A percentile compares a stretch with the other conserved stretches of the same genome.
Evolutionary conservation across 2,113 vertebrate genomes (phyloP).

Genomic region (Fukomys damarensis): DNA sequence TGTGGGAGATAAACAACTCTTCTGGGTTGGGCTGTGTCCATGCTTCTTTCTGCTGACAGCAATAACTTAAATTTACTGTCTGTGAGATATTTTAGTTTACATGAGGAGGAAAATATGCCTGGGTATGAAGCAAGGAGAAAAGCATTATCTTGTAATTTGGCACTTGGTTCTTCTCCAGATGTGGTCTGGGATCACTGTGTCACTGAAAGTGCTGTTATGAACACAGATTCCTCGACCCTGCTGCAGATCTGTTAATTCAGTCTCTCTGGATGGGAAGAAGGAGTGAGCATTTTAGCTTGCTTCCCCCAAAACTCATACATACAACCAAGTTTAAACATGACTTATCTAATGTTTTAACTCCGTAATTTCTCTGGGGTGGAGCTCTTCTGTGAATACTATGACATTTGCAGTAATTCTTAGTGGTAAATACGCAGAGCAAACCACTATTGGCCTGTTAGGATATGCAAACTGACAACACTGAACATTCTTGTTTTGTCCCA

Average conservation of each 20-base stretch:
- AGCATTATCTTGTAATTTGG: conserved; percentile 21
- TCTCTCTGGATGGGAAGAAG: neutral
- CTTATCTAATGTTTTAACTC: conserved; percentile 22
- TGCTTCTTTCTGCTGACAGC: conserved; percentile 43
- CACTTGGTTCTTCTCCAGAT: conserved; percentile 25
- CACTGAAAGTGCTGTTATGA: neutral
- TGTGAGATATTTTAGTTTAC: conserved; percentile 54
- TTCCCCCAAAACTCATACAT: conserved; percentile 25
- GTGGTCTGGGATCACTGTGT: neutral
- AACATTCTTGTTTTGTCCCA: conserved; percentile 53
- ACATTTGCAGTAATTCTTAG: neutral
- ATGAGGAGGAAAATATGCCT: conserved; percentile 40
- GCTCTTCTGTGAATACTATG: conserved; percentile 11
- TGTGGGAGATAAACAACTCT: neutral
- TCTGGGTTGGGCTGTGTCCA: conserved; percentile 40
- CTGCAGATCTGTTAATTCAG: neutral
- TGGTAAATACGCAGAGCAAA: conserved; percentile 54
- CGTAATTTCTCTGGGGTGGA: conserved; percentile 1
- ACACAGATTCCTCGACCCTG: neutral
- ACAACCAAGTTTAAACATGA: conserved; percentile 41
- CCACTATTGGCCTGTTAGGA: conserved; percentile 45
- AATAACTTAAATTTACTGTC: conserved; percentile 51
- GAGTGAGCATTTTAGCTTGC: neutral
- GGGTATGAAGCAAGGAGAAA: neutral
- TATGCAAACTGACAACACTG: conserved; percentile 23